Conservation (phyloP, 2,797 vertebrate genomes). For the Pachyuromys duprasi region DNA sequence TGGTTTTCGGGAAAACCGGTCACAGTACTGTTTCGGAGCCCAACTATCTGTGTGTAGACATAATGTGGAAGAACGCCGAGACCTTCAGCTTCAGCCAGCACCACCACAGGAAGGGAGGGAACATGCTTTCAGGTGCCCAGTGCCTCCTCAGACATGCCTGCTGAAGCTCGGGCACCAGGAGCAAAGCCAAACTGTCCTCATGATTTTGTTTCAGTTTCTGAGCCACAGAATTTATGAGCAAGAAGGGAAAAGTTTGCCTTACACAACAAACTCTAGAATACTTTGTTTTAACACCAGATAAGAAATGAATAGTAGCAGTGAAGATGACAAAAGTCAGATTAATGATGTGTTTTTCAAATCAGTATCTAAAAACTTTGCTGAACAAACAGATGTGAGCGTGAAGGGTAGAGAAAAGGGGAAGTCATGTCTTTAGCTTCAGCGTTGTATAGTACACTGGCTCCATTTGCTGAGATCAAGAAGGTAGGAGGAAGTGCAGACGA, state of each 20-base stretch:
- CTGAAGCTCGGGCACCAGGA: not conserved
- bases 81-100: not conserved
- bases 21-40: not conserved
- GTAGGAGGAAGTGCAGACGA: not conserved
- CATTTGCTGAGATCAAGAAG: not conserved
- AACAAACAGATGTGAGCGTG: not conserved
- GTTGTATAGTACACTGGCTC: not conserved
- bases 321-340: conserved; percentile 2
- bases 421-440: not conserved
- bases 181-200: not conserved
- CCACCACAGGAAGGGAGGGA: not conserved
- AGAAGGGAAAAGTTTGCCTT: not conserved
- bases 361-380: not conserved
- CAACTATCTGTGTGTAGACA: not conserved
- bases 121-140: not conserved
- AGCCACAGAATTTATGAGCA: not conserved
- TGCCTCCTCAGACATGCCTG: not conserved
- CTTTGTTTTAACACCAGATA: conserved; percentile 20
- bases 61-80: not conserved
- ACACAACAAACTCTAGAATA: not conserved
- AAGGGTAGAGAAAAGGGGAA: not conserved
- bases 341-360: not conserved
- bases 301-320: not conserved
- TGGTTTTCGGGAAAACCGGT: not conserved
- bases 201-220: not conserved